Evolutionary conservation across 2,888 invertebrate genomes (phyloP).

Genomic region (Helleia helle): DNA sequence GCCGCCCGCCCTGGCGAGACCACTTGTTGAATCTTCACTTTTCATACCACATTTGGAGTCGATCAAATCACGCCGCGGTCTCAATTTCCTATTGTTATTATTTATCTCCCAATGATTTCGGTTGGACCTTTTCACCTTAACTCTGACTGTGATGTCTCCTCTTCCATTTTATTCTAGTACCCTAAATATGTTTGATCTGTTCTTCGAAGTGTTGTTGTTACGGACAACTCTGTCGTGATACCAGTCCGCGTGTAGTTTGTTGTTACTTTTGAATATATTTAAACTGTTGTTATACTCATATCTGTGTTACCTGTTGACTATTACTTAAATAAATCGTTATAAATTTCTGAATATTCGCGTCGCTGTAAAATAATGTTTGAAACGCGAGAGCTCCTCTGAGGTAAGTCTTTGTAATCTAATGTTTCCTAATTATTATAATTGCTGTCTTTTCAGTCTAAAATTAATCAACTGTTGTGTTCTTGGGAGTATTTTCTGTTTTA

Average conservation of each 20-base stretch:
- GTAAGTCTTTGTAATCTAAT: conserved; percentile 17
- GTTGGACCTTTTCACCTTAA: conserved; percentile 22
- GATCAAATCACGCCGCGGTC: conserved; percentile 42
- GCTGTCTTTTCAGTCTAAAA: too few relatives aligned
- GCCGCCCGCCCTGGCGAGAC: conserved; percentile 48
- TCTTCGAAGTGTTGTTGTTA: conserved; percentile 60
- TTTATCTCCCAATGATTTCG: conserved; percentile 23
- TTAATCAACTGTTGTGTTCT: too few relatives aligned
- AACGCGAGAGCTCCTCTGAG: conserved; percentile 15
- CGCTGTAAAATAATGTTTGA: conserved; percentile 19
- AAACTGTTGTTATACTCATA: conserved; percentile 64
- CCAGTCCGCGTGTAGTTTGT: conserved; percentile 46
- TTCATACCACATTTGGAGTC: conserved; percentile 38
- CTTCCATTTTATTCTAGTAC: conserved; percentile 39
- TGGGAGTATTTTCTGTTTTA: too few relatives aligned
- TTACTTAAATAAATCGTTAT: conserved; percentile 50
- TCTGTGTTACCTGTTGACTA: conserved; percentile 72
- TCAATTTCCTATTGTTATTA: conserved; percentile 22
- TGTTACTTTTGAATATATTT: conserved; percentile 59
- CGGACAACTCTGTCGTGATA: conserved; percentile 40
- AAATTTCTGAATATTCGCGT: conserved; percentile 35
- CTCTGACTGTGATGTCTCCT: conserved; percentile 55
- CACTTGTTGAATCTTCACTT: conserved; percentile 67
- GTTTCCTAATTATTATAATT: too few relatives aligned
- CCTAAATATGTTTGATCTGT: conserved; percentile 42